Evolutionary conservation across 2,888 invertebrate species (phyloP), one percentile per base, ranked within the genome.

Genomic region (Hydroisotoma schaefferi): DNA sequence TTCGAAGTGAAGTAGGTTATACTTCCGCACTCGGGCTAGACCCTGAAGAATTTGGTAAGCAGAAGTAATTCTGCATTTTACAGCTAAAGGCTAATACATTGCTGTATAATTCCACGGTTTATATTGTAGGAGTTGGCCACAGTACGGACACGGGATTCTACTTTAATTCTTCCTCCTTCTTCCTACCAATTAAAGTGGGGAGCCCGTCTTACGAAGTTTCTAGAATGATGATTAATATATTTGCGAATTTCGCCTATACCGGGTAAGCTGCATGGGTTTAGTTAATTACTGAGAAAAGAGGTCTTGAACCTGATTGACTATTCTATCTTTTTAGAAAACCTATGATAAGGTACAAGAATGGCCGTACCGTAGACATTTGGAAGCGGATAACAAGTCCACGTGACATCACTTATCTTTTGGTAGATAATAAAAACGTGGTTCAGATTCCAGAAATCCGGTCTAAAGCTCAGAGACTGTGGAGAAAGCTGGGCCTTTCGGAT

Each of bases 401-500:
- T 22, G 57, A 64, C 37, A 33, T 58, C 15, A 48, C 47, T 18
- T 55, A 55, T 23, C 52, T 64, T 2, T 27, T 60, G 28, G 49
- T 64, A 20, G 57, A 60, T 20, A 64, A 64, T 23, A 28, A 55
- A 22, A 57, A 64, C 28, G 22, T 60, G 2, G 33, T 57, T 12
- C 60, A 57, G 55, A 55, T 64, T 43, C 55, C 64, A 1, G 64
- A 64, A n/a, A 57, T 57, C 1, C 53, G 55, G 43, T 28, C 49
- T n/a, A 33, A 53, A 8, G 60, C 49, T 26, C 57, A 60, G 12
- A 20, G 55, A 40, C 60, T 64, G 27, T 64, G 64, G 64, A 58
- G 57, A 37, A 49, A 57, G 18, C 38, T 64, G 2, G 64, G 60
- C 12, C 43, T 64, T 0, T 37, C 54, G 6, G 64, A 64, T 25